These are phyloP conservation scores for Fopius arisanus DNA, from an alignment of 1,140 invertebrate species.

Conservation along the genomic window DNA sequence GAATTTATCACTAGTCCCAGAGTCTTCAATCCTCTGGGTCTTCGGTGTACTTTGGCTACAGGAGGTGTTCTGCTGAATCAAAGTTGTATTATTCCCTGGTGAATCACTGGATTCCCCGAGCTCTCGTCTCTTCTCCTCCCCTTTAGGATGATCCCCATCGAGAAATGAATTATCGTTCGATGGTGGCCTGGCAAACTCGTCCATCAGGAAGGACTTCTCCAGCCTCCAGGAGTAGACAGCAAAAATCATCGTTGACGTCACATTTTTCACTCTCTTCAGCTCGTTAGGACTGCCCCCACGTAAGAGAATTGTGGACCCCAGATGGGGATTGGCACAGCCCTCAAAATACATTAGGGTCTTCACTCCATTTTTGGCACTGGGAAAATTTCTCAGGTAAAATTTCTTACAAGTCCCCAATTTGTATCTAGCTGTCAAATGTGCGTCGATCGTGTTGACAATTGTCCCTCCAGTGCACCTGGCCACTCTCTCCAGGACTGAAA, in stretches of 20 bases:
- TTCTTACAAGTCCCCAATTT: conserved; percentile 86
- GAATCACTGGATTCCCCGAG: too few relatives aligned
- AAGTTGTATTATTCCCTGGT: too few relatives aligned
- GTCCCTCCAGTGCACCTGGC: conserved; percentile 85
- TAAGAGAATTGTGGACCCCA: conserved; percentile 90
- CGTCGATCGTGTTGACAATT: conserved; percentile 90
- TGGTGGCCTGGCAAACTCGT: conserved; percentile 77
- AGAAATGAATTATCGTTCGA: conserved; percentile 62
- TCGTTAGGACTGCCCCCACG: conserved; percentile 81
- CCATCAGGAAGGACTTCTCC: conserved; percentile 90
- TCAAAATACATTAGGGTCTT: conserved; percentile 96
- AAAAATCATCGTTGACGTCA: conserved; percentile 83
- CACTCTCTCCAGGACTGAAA: conserved; percentile 83
- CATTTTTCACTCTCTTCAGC: conserved; percentile 82
- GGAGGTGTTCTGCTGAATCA: too few relatives aligned
- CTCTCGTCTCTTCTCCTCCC: conserved; percentile 27
- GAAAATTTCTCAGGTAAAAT: conserved; percentile 82
- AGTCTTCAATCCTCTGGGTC: conserved; percentile 22
- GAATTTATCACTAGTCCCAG: conserved; percentile 24
- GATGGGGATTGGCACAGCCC: conserved; percentile 81
- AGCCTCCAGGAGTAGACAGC: conserved; percentile 91
- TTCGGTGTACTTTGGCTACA: neutral
- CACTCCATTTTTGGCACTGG: conserved; percentile 66
- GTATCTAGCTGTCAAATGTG: conserved; percentile 81
- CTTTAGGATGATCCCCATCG: conserved; percentile 52